Conservation (phyloP, 2,113 vertebrate species). For the Ochotona princeps region DNA sequence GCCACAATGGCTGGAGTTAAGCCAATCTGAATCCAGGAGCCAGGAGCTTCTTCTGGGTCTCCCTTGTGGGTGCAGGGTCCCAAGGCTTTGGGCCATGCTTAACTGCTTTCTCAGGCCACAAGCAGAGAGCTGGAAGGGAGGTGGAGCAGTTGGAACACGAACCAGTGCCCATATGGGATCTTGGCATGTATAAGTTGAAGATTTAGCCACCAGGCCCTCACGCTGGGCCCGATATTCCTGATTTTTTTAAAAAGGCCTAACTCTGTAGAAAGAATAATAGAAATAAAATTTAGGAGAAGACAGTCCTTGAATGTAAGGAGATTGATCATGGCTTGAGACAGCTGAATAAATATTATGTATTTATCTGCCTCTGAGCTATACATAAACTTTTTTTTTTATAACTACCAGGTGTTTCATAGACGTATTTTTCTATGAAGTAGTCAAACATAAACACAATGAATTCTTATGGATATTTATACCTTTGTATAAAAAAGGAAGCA, state of each 20-base stretch:
- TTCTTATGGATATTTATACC: not conserved
- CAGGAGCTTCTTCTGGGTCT: no score
- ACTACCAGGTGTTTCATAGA: constrained; percentile 66
- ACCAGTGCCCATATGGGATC: no score
- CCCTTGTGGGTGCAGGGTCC: no score
- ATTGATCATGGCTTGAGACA: constrained; percentile 40
- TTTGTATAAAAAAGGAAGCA: not conserved
- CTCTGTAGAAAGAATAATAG: constrained; percentile 35
- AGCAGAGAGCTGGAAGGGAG: no score
- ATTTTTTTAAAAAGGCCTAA: not conserved
- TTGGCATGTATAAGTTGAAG: no score
- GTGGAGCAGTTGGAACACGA: no score
- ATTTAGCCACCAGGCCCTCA: not conserved
- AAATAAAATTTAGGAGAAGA: constrained; percentile 28
- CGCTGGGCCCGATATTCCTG: not conserved
- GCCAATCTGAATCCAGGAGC: no score
- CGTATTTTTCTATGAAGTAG: constrained; percentile 65
- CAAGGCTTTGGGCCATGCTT: no score
- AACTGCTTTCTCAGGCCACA: no score
- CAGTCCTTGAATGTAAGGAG: constrained; percentile 14
- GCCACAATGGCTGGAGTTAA: no score
- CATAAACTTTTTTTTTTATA: constrained; percentile 67
- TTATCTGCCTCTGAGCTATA: constrained; percentile 54
- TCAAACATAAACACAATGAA: constrained; percentile 63
- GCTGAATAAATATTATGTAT: constrained; percentile 73